Percentiles rank a stretch among this genome's conserved stretches.
These are phyloP conservation scores for Fragariocoptes setiger DNA, from an alignment of 1,140 invertebrate genomes.

Conservation along the genomic window DNA sequence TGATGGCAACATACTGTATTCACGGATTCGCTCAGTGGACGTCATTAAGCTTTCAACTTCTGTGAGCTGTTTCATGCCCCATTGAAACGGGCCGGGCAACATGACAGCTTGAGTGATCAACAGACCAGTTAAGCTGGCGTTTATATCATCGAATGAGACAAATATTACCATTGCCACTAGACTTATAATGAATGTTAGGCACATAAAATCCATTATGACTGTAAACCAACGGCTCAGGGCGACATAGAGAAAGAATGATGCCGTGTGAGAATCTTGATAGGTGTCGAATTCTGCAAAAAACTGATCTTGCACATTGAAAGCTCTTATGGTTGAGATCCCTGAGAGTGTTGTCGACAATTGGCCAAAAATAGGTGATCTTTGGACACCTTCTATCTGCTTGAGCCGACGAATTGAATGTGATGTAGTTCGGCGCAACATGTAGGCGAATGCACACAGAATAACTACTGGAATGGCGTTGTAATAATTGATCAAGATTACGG, in stretches of 20 bases:
- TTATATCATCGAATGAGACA: neutral
- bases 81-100: conserved; percentile 42
- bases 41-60: conserved; percentile 53
- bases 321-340: conserved; percentile 21
- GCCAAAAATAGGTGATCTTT: conserved; percentile 21
- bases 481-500: conserved; percentile 18
- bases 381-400: conserved; percentile 25
- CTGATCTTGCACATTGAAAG: conserved; percentile 20
- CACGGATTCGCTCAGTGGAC: conserved; percentile 42
- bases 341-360: conserved; percentile 20
- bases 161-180: neutral
- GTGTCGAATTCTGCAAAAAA: conserved; percentile 28
- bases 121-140: conserved; percentile 30
- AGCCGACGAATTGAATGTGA: conserved; percentile 25
- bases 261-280: conserved; percentile 30
- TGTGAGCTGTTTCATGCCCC: conserved; percentile 41
- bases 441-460: neutral
- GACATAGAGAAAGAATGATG: conserved; percentile 36
- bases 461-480: neutral
- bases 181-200: conserved; percentile 12
- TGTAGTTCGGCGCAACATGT: neutral
- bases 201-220: conserved; percentile 42
- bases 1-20: conserved; percentile 36
- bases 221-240: conserved; percentile 31
- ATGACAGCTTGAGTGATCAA: conserved; percentile 40